A percentile compares a stretch with the other conserved stretches of the same genome.
Evolutionary conservation across 2,888 invertebrate species (phyloP).

Genomic region (Patella depressa): DNA sequence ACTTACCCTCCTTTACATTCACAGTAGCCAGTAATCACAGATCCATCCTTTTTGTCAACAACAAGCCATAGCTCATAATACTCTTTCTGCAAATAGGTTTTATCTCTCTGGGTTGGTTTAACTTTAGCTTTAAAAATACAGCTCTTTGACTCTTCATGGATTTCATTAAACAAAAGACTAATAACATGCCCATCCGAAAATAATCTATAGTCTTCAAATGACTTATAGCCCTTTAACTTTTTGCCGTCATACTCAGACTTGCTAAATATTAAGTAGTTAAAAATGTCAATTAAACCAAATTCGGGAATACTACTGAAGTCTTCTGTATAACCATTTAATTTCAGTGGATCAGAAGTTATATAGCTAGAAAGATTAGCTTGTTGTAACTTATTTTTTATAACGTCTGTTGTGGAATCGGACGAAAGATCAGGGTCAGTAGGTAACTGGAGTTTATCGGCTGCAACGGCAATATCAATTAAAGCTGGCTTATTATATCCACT

Average conservation of each 20-base stretch:
- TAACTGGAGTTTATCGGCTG: neutral
- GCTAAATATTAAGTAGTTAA: constrained; percentile 26
- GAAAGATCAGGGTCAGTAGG: neutral
- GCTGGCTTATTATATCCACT: neutral
- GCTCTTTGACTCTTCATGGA: neutral
- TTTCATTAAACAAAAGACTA: neutral
- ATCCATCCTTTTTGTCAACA: too few species aligned
- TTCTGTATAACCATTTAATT: neutral
- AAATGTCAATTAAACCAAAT: constrained; percentile 24
- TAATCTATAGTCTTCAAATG: constrained; percentile 18
- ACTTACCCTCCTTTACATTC: neutral
- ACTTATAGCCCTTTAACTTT: constrained; percentile 27
- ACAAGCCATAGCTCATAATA: too few species aligned
- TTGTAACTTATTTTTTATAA: too few species aligned
- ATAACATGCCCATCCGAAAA: neutral
- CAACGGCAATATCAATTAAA: neutral
- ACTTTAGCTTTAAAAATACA: neutral
- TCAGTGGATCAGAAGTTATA: too few species aligned
- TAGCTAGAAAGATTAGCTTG: too few species aligned
- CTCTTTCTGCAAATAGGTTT: neutral
- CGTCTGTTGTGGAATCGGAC: too few species aligned
- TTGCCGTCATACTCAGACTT: constrained; percentile 23
- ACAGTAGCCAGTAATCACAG: too few species aligned
- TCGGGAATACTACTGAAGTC: constrained; percentile 24
- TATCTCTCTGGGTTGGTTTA: neutral